Evolutionary conservation across 2,797 vertebrate genomes (phyloP), one percentile per base, ranked within the genome.

Genomic region (Balearica regulorum): DNA sequence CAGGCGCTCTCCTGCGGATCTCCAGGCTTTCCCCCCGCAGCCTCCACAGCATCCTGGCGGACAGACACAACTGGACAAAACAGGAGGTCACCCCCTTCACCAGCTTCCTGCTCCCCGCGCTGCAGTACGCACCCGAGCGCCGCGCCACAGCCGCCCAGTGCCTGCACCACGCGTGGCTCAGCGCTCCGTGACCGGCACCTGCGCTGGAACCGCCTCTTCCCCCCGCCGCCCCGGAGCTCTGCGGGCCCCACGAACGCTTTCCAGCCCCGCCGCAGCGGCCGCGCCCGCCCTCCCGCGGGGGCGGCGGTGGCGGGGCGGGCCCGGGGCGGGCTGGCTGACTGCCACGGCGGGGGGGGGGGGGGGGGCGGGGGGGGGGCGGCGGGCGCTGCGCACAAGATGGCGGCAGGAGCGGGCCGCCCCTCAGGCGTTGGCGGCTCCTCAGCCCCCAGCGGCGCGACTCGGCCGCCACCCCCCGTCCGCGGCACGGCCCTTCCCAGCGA

Each of bases 101-200:
- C 57, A 78, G 97, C 90, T 99, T 99, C 92, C 98, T 99, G 24
- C 97, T 98, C 55, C 91, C 78, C 21, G 98, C 99, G 97, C 95
- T 99, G 87, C 98, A 98, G 37, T 99, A 98, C 93, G 89, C 97
- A 15, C 98, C 98, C 2, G 97, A 98, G 73, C 98, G 93, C 81
- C 97, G 99, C 80, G 97, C 98, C 65, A 98, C 98, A 2, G 98
- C 98, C 53, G 97, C 98, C 48, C 98, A 98, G 81, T 98, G 98
- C 94, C 98, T 99, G 81, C 86, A 68, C 81, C 99, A 99, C 90
- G 97, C 98, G 5, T 99, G 99, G 99, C 95, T 97, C 58, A 69
- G 33, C 79, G 11, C 41, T 8, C 85, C 93, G 65, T 57, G 39
- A 83, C 55, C 57, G 21, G 37, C 37, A 62, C 39, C 60, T 19